phyloP scores from a whole-genome alignment of 30 jellyfish, hydroid and myxozoan species.

The Aurelia sp. region DNA sequence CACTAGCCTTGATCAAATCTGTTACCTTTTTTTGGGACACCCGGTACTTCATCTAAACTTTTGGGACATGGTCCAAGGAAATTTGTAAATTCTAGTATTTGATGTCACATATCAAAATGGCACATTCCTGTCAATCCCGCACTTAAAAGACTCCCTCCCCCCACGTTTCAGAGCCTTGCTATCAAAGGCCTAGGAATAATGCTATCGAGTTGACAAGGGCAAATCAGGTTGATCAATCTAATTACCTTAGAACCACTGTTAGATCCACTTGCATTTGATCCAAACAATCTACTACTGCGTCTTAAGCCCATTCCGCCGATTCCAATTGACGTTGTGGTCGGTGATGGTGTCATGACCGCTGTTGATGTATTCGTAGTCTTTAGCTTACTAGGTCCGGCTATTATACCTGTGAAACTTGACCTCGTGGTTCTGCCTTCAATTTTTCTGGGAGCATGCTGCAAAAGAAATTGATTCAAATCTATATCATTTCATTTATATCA shows the following conservation, averaged over 20 bases:
- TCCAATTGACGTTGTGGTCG: constrained; percentile 65
- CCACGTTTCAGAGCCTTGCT: too few relatives aligned
- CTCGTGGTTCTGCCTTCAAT: constrained; percentile 68
- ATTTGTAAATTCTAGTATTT: too few relatives aligned
- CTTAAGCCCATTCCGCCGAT: constrained; percentile 62
- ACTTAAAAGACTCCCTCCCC: too few relatives aligned
- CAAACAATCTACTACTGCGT: constrained; percentile 93
- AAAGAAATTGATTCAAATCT: background rate
- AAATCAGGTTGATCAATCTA: background rate
- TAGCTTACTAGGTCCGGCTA: constrained; percentile 71
- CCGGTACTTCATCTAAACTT: too few relatives aligned
- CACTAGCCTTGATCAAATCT: too few relatives aligned
- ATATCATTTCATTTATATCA: too few relatives aligned
- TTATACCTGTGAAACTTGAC: constrained; percentile 59
- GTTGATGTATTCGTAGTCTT: constrained; percentile 48
- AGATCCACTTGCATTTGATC: constrained; percentile 58
- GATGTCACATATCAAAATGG: too few relatives aligned
- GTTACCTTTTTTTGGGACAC: too few relatives aligned
- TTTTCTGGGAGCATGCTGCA: constrained; percentile 31
- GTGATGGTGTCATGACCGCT: constrained; percentile 68
- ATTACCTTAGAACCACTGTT: constrained; percentile 46
- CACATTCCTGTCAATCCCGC: too few relatives aligned
- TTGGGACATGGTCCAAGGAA: too few relatives aligned
- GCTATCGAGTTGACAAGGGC: too few relatives aligned
- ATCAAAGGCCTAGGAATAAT: too few relatives aligned